Conservation (phyloP, 1,140 invertebrate genomes). For the Caenorhabditis remanei region DNA sequence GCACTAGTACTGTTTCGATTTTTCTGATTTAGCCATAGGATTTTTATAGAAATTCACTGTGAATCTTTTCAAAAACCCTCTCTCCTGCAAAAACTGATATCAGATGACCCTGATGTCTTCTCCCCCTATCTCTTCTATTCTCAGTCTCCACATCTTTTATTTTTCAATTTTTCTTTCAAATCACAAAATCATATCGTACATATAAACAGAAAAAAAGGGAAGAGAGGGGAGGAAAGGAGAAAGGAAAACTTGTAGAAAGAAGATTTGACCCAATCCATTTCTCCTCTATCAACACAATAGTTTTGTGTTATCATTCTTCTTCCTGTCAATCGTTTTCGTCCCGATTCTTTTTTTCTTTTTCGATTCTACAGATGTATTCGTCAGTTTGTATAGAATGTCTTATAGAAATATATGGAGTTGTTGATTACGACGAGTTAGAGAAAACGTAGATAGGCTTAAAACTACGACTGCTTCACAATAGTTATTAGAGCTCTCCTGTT, state of each 20-base stretch:
- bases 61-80: too few species aligned
- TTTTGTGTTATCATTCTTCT: slow-evolving; percentile 48
- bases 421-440: too few species aligned
- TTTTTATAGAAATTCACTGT: too few species aligned
- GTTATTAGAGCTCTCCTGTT: too few species aligned
- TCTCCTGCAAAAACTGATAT: neutral
- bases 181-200: slow-evolving; percentile 12
- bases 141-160: too few species aligned
- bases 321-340: neutral
- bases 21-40: too few species aligned
- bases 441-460: too few species aligned
- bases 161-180: neutral
- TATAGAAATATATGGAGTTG: too few species aligned
- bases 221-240: neutral
- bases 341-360: neutral
- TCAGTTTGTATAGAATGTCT: too few species aligned
- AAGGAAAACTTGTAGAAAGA: neutral
- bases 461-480: too few species aligned
- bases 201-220: neutral
- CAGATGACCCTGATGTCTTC: neutral
- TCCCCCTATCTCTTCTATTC: neutral
- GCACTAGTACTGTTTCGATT: too few species aligned
- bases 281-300: neutral
- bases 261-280: slow-evolving; percentile 30
- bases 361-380: too few species aligned